Evolutionary conservation across 2,113 vertebrate species (phyloP), one percentile per base, ranked within the genome.

Genomic region (Psittacula cyanocephala): DNA sequence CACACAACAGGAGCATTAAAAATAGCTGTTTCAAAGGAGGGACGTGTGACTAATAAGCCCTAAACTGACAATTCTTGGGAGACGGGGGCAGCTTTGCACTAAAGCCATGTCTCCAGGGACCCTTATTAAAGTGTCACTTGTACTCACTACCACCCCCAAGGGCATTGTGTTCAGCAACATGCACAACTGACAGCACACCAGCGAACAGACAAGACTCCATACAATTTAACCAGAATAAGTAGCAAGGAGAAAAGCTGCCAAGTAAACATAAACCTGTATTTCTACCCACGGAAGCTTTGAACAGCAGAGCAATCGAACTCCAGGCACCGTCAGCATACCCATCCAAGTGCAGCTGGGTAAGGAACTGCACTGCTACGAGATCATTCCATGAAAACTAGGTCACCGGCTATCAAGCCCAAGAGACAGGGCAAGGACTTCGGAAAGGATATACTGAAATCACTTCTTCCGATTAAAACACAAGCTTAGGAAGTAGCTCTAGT

Each of bases 371-470:
- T 5, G 3, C 41, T 4, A 3, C 1, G 3, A 89, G 62, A 69
- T 64, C 5, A 1, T 13, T 39, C 57, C 67, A 19, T 33, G 57
- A 68, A 93, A 96, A 95, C 52, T 59, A 80, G 89, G 84, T 89
- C 89, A 91, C 35, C 78, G 62, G 64, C 41, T 89, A 57, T 46
- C 74, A 89, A 84, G 47, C n/a, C 62, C 81, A 41, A 78, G 72
- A 87, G 81, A 81, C 13, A 33, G 43, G 17, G 43, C 81, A 81
- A 92, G 81, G 53, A 63, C 81, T 86, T 94, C 23, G 28, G 50
- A 52, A 95, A 89, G 69, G 60, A 84, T 74, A 17, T 64, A 89
- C 60, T 75, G 72, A 95, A 92, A 96, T 67, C 46, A 71, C 43
- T 35, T 50, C n/a, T 87, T 63, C 57, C 33, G 84, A 85, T 94